Evolutionary conservation across 2,888 invertebrate genomes (phyloP).

Genomic region (Venusia cambrica): DNA sequence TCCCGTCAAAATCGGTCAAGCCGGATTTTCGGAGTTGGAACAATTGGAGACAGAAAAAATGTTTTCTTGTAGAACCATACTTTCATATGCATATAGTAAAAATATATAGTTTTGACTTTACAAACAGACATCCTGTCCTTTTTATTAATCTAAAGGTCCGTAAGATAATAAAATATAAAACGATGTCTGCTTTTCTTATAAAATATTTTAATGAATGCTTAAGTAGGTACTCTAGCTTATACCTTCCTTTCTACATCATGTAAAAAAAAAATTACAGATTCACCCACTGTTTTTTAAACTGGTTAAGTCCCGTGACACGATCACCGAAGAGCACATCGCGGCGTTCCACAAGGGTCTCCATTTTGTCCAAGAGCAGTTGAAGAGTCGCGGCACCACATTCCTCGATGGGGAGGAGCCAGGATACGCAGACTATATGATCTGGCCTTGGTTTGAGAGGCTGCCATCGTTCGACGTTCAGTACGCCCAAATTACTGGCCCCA

Average conservation of each 20-base stretch:
- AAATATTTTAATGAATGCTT: too few relatives aligned
- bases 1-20: too few relatives aligned
- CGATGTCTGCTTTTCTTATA: too few relatives aligned
- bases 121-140: too few relatives aligned
- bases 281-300: constrained; percentile 42
- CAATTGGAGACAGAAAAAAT: too few relatives aligned
- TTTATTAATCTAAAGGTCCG: too few relatives aligned
- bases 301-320: constrained; percentile 42
- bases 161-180: too few relatives aligned
- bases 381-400: constrained; percentile 80
- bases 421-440: constrained; percentile 91
- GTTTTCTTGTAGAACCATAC: too few relatives aligned
- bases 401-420: constrained; percentile 85
- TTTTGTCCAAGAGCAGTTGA: constrained; percentile 83
- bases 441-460: constrained; percentile 91
- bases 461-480: constrained; percentile 68
- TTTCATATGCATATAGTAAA: too few relatives aligned
- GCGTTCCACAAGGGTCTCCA: constrained; percentile 69
- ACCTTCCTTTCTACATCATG: constrained; percentile 13
- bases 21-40: too few relatives aligned
- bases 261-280: constrained; percentile 42
- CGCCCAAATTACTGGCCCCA: constrained; percentile 68
- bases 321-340: constrained; percentile 44
- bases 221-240: too few relatives aligned
- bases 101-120: too few relatives aligned